Percentiles rank a stretch among this genome's conserved stretches.
Evolutionary conservation across 2,113 vertebrate genomes (phyloP).

Genomic region (Istiophorus platypterus): DNA sequence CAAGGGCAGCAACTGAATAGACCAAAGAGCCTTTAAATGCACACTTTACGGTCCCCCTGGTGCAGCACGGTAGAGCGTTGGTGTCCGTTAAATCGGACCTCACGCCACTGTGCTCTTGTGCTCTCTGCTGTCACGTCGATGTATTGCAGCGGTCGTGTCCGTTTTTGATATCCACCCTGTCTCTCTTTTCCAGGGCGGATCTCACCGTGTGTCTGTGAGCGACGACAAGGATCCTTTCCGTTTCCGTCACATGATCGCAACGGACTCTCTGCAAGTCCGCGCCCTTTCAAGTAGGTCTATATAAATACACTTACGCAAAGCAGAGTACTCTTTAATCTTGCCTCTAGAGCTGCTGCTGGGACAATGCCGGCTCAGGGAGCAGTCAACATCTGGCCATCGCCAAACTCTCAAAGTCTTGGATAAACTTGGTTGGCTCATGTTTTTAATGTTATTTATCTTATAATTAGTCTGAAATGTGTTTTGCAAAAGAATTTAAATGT

Average conservation of each 20-base stretch:
- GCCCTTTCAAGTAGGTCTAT: slow-evolving; percentile 84
- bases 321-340: background rate
- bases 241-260: slow-evolving; percentile 97
- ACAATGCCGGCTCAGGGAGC: background rate
- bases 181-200: slow-evolving; percentile 85
- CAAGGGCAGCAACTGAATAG: background rate
- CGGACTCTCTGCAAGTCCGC: slow-evolving; percentile 93
- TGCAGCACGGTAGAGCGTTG: background rate
- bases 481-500: background rate
- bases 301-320: background rate
- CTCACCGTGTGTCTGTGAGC: slow-evolving; percentile 89
- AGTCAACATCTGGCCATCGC: background rate
- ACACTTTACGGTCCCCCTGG: background rate
- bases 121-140: slow-evolving; percentile 56
- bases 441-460: background rate
- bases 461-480: background rate
- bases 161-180: background rate
- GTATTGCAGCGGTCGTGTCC: slow-evolving; percentile 38
- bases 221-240: slow-evolving; percentile 95
- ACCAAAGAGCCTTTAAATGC: background rate
- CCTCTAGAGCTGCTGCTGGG: background rate
- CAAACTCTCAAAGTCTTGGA: background rate
- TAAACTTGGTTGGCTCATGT: background rate
- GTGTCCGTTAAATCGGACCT: background rate
- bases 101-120: slow-evolving; percentile 21